Base-by-base conservation (phyloP, 2,888 invertebrate genomes). In the Nesidiocoris tenuis region DNA sequence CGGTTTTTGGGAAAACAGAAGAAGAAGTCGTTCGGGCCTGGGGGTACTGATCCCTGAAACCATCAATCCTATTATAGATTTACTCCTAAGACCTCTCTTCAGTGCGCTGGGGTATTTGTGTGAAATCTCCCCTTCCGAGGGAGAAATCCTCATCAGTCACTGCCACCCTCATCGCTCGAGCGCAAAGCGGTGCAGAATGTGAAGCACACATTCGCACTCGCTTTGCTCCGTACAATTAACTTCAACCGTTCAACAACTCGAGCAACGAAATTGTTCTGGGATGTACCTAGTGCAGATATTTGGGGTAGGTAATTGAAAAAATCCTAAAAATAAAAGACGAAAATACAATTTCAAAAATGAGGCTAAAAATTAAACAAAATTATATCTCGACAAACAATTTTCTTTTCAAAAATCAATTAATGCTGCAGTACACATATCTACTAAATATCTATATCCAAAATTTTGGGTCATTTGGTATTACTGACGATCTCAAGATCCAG, bases 61-160 rank as follows among this genome's bases (percentile, higher is more conserved):
- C 71, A 76, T 76, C 76, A 76, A 76, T 76, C 76, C 70, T 71
- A 71, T 76, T 76, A 76, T 70, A 76, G 70, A 71, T 76, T 76
- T 76, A 76, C 65, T 75, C 75, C 67, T 75, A 67, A 75, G 75
- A 61, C 67, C 61, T 25, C 59, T 66, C 67, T 66, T 63, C 39
- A 39, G 39, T 39, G 39, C 3, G 39, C 39, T 39, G 64, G 74
- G 74, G 75, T 75, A 67, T 75, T 67, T 75, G 75, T 75, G 75
- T 75, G 75, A 75, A 75, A 75, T 75, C 75, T 64, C 57, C 75
- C 75, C 74, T 65, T 64, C 55, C 70, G 71, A 76, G 76, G 76
- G 76, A 59, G 70, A 19, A 9, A 39, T 61, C 24, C 76, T 76
- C 76, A 76, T 76, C 76, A 76, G 76, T 76, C 76, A 76, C 70